Base-by-base conservation (phyloP, 2,888 invertebrate species). In the Lacanobia oleracea region DNA sequence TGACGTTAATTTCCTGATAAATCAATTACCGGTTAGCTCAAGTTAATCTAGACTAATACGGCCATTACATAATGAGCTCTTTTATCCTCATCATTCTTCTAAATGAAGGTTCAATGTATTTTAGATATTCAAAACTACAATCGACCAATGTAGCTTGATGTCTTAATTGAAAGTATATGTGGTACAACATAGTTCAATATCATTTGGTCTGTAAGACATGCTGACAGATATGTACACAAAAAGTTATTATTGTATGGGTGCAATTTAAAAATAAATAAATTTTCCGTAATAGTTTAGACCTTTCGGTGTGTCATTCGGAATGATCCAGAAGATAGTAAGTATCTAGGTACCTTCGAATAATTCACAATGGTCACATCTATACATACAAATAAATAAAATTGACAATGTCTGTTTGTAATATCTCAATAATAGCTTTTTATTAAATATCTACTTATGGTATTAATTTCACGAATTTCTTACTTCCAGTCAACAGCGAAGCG, bases 281-380 rank as follows among this genome's bases (percentile, higher is more conserved):
- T 60, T 71, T 71, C 71, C 71, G 18, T 27, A 27, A 14, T 23
- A 23, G 16, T 8, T 23, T 4, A 33, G 16, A 21, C 9, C 7
- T 37, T 70, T 0, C n/a, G 9, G 9, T 61, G 51, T 59, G 70
- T 71, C 70, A 53, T 53, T 45, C 4, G 5, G 33, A 16, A 69
- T 45, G 43, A 33, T 7, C n/a, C 14, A 59, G 7, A 9, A 37
- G 1, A 23, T 43, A 14, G 14, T 14, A 3, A 33, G 33, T 10
- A 40, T 1, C 9, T 10, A 10, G 2, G 40, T 0, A 0, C 9
- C 40, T 10, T 40, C 40, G 40, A 40, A 40, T 40, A 10, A 40
- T 40, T 40, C 0, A 40, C 40, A 3, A 33, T 33, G 33, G 33
- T 33, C 33, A 33, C 5, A 33, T 33, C 33, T 6, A 33, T 33